These are phyloP conservation scores for Rosalia funebris DNA, from an alignment of 2,888 invertebrate genomes.

Conservation along the genomic window DNA sequence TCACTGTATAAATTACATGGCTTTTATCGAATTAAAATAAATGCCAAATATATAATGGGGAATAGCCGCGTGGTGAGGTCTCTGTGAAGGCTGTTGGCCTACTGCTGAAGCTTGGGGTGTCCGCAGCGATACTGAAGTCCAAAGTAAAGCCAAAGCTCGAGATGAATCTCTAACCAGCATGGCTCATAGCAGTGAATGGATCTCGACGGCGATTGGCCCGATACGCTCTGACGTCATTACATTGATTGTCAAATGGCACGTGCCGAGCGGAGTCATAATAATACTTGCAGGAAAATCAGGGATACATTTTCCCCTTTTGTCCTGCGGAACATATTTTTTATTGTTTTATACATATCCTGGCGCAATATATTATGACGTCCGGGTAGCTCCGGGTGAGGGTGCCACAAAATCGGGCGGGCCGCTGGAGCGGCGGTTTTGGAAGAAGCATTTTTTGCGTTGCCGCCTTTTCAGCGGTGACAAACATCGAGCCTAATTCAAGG, in stretches of 20 bases:
- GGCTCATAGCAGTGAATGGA: conserved; percentile 72
- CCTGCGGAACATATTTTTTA: conserved; percentile 15
- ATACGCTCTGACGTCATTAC: conserved; percentile 76
- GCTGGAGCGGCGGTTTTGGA: too few relatives aligned
- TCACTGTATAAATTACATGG: background rate
- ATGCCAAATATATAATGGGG: conserved; percentile 16
- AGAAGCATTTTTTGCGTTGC: too few relatives aligned
- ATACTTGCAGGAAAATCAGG: conserved; percentile 50
- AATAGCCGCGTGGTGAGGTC: conserved; percentile 40
- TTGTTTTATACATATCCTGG: background rate
- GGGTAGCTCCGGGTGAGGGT: too few relatives aligned
- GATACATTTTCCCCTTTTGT: conserved; percentile 25
- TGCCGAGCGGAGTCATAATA: conserved; percentile 61
- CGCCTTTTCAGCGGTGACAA: too few relatives aligned
- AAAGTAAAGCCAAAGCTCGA: conserved; percentile 38
- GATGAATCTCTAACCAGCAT: conserved; percentile 62
- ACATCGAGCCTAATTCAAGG: too few relatives aligned
- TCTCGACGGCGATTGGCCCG: conserved; percentile 71
- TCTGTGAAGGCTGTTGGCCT: conserved; percentile 35
- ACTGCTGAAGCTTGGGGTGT: conserved; percentile 47
- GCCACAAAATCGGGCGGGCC: too few relatives aligned
- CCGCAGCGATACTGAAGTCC: conserved; percentile 53
- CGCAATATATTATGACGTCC: background rate
- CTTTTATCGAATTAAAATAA: background rate
- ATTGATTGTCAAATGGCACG: conserved; percentile 74